Conservation (phyloP, 37 sponge, comb jelly and placozoan genomes). For the Spongilla lacustris region DNA sequence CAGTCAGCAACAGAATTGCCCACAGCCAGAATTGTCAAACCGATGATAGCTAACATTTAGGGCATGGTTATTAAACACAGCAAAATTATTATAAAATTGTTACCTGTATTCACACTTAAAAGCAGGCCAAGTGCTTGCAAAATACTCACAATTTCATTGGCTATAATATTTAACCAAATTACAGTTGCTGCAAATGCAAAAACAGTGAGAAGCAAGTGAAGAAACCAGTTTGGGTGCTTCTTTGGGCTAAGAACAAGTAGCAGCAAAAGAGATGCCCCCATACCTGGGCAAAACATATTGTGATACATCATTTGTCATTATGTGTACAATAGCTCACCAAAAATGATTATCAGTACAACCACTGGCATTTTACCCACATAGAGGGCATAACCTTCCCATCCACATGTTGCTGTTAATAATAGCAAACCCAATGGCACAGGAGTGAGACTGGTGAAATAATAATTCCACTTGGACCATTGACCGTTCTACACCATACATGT, state of each 20-base stretch:
- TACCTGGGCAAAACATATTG: slow-evolving; percentile 14
- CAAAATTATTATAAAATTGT: background rate
- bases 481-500: slow-evolving; percentile 18
- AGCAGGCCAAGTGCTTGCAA: slow-evolving; percentile 73
- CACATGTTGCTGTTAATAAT: slow-evolving; percentile 65
- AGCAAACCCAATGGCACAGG: slow-evolving; percentile 62
- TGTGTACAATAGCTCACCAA: slow-evolving; percentile 30
- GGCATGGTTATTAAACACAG: background rate
- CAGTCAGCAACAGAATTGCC: slow-evolving; percentile 83
- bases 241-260: slow-evolving; percentile 12
- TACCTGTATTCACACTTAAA: slow-evolving; percentile 64
- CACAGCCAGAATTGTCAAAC: slow-evolving; percentile 81
- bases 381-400: slow-evolving; percentile 71
- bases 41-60: slow-evolving; percentile 63
- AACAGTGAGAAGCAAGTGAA: slow-evolving; percentile 66
- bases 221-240: slow-evolving; percentile 37
- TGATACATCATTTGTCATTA: too few species aligned
- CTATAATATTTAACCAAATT: slow-evolving; percentile 66
- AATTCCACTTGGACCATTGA: slow-evolving; percentile 24
- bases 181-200: slow-evolving; percentile 71
- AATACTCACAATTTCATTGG: slow-evolving; percentile 76
- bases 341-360: slow-evolving; percentile 4
- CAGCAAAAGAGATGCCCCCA: slow-evolving; percentile 6
- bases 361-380: slow-evolving; percentile 34
- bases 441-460: slow-evolving; percentile 15